Percentiles rank a stretch among this genome's conserved stretches.
Conservation (phyloP, 1,140 invertebrate species). For the Notospermus geniculatus region DNA sequence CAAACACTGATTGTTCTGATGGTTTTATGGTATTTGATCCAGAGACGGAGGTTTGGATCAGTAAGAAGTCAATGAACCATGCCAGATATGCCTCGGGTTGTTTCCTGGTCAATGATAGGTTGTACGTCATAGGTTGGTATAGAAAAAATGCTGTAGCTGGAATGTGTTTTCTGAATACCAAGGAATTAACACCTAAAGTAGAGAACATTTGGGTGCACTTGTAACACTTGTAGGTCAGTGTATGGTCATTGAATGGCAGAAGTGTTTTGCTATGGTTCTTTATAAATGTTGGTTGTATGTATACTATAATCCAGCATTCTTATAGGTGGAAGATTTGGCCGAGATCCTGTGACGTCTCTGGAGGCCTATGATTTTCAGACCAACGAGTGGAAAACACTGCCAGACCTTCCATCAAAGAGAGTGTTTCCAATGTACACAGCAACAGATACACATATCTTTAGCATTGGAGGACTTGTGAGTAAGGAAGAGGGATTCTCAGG, state of each 20-base stretch:
- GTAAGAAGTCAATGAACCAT: conserved; percentile 38
- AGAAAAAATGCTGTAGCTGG: not conserved
- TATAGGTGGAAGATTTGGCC: conserved; percentile 52
- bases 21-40: conserved; percentile 40
- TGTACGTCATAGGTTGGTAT: conserved; percentile 49
- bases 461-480: conserved; percentile 49
- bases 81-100: conserved; percentile 48
- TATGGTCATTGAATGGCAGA: too few species aligned
- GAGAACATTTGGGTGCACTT: too few species aligned
- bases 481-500: conserved; percentile 46
- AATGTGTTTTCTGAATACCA: not conserved
- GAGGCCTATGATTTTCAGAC: conserved; percentile 48
- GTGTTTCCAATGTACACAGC: conserved; percentile 49
- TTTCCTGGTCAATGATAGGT: conserved; percentile 44
- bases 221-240: too few species aligned
- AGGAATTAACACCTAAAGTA: not conserved
- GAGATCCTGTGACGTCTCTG: conserved; percentile 41
- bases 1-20: conserved; percentile 44
- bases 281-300: conserved; percentile 1
- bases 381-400: conserved; percentile 42
- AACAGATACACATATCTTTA: conserved; percentile 44
- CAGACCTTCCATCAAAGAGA: conserved; percentile 45
- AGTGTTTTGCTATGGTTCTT: too few species aligned
- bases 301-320: conserved; percentile 2
- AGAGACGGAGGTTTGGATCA: conserved; percentile 42